These are phyloP conservation scores for Clusia tigrina DNA, from an alignment of 2,888 invertebrate species.

Conservation along the genomic window DNA sequence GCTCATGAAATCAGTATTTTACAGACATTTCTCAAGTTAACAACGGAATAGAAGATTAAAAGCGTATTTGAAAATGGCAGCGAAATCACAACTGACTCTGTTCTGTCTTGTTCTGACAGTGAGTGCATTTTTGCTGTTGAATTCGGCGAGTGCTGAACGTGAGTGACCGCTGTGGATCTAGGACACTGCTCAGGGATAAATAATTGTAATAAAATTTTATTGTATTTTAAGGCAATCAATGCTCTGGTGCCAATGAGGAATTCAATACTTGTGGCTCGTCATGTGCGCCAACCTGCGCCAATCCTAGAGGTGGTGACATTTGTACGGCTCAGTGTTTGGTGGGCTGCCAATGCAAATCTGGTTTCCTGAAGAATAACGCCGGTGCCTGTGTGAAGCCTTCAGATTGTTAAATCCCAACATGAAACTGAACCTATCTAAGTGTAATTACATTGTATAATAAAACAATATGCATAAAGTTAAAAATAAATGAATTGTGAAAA, in stretches of 20 bases:
- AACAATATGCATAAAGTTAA: no score
- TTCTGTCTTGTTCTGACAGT: neutral
- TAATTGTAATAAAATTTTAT: neutral
- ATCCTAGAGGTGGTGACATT: neutral
- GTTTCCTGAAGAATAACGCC: conserved; percentile 14
- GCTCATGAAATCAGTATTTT: no score
- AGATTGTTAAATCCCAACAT: neutral
- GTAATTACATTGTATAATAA: neutral
- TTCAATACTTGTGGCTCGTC: conserved; percentile 7
- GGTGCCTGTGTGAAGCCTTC: conserved; percentile 22
- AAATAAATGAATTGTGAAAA: no score
- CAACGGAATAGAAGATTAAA: no score
- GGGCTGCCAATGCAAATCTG: conserved; percentile 32
- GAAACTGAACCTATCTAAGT: neutral
- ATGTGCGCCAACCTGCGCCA: conserved; percentile 29
- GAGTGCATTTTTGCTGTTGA: neutral
- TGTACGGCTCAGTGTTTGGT: conserved; percentile 28
- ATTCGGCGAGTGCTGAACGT: neutral
- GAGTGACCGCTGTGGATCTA: neutral
- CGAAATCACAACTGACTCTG: neutral
- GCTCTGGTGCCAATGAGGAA: conserved; percentile 6
- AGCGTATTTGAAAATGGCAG: neutral
- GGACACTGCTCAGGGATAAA: neutral
- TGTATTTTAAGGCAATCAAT: neutral
- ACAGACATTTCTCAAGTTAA: no score